Percentiles rank a stretch among this genome's conserved stretches.
Evolutionary conservation across 2,113 vertebrate genomes (phyloP).

Genomic region (Helogale parvula): DNA sequence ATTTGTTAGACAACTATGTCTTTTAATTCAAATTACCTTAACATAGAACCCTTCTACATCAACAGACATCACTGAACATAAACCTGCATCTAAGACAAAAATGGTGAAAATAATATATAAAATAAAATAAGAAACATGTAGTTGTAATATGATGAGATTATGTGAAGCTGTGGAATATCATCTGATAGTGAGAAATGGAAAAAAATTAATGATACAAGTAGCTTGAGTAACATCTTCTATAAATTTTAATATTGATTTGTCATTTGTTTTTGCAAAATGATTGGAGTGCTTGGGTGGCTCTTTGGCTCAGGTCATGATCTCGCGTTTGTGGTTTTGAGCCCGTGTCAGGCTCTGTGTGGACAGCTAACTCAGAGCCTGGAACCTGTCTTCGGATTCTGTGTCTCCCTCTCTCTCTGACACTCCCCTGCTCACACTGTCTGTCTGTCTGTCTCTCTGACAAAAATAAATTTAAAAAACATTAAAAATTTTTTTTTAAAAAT

Average conservation of each 20-base stretch:
- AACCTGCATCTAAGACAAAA: background rate
- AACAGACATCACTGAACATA: background rate
- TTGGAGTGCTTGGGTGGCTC: too few species aligned
- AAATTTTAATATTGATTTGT: background rate
- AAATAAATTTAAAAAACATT: too few species aligned
- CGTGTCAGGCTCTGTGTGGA: too few species aligned
- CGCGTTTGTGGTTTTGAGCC: too few species aligned
- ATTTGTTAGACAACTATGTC: background rate
- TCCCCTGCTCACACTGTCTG: too few species aligned
- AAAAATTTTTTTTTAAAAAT: too few species aligned
- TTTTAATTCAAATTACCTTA: conserved; percentile 19
- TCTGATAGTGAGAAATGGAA: background rate
- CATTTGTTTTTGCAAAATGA: background rate
- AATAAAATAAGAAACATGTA: background rate
- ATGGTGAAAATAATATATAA: background rate
- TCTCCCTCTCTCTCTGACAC: too few species aligned
- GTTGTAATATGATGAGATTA: background rate
- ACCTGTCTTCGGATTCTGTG: too few species aligned
- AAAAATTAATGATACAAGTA: background rate
- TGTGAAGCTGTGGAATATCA: background rate
- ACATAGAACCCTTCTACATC: background rate
- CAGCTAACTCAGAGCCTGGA: too few species aligned
- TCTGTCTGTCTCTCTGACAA: too few species aligned
- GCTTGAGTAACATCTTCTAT: background rate
- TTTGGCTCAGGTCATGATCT: too few species aligned